These are phyloP conservation scores for Reticulitermes lucifugus DNA, from an alignment of 2,888 invertebrate species.

Conservation along the genomic window DNA sequence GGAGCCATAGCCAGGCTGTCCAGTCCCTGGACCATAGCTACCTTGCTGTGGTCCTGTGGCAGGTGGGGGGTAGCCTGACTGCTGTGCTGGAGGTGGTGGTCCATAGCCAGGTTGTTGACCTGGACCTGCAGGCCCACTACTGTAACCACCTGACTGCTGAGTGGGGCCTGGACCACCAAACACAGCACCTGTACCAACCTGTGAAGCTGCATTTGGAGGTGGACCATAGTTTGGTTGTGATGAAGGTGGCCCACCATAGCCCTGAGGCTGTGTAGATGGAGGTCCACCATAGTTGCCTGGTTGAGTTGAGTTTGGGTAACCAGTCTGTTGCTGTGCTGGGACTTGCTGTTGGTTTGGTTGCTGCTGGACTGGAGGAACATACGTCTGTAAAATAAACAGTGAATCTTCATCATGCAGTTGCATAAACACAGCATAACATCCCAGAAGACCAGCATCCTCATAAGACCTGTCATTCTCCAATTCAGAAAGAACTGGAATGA, in stretches of 20 bases:
- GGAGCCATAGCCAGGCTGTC: conserved; percentile 53
- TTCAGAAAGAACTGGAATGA: too few relatives aligned
- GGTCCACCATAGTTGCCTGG: conserved; percentile 56
- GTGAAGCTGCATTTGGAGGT: conserved; percentile 51
- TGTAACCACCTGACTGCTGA: conserved; percentile 60
- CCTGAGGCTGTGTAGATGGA: conserved; percentile 57
- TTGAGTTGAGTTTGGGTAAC: conserved; percentile 55
- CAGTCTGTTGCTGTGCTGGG: conserved; percentile 58
- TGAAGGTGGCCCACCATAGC: conserved; percentile 61
- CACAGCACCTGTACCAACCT: conserved; percentile 39
- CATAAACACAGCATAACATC: too few relatives aligned
- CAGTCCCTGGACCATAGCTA: conserved; percentile 47
- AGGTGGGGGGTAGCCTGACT: conserved; percentile 75
- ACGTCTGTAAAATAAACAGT: conserved; percentile 49
- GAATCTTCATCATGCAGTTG: neutral
- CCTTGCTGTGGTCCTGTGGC: conserved; percentile 50
- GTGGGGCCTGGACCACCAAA: conserved; percentile 48
- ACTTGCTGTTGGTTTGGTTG: conserved; percentile 55
- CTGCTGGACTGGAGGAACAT: conserved; percentile 55
- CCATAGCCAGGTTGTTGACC: conserved; percentile 69
- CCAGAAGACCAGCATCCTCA: too few relatives aligned
- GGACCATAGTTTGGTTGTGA: conserved; percentile 60
- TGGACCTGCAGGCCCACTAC: conserved; percentile 71
- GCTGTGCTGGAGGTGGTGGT: conserved; percentile 72
- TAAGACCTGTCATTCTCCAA: too few relatives aligned